These are phyloP conservation scores for Petaurus breviceps DNA, from an alignment of 2,113 vertebrate species.

Conservation along the genomic window DNA sequence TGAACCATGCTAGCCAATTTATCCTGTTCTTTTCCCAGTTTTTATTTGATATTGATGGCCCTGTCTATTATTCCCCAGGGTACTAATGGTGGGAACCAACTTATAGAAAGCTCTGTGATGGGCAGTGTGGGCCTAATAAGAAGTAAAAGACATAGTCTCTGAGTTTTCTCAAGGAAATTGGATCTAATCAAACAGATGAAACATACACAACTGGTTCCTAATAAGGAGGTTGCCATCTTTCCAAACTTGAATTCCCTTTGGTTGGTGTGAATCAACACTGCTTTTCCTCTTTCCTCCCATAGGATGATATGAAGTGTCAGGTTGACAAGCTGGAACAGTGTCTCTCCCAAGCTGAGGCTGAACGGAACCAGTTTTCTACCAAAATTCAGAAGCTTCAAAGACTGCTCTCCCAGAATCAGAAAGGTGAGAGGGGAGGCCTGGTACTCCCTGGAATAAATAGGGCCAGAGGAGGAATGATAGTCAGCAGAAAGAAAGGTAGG, in stretches of 20 bases:
- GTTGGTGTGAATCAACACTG: neutral
- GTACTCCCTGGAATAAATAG: neutral
- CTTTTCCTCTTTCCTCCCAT: constrained; percentile 20
- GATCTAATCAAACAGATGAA: neutral
- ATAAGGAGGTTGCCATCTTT: neutral
- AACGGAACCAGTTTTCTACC: constrained; percentile 66
- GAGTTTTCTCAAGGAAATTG: neutral
- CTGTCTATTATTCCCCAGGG: neutral
- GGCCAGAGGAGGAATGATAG: neutral
- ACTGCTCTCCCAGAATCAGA: constrained; percentile 70
- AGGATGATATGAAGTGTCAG: constrained; percentile 79
- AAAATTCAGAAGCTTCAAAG: constrained; percentile 74
- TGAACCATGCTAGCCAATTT: neutral
- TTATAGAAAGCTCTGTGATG: neutral
- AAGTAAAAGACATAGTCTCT: neutral
- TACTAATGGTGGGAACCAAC: neutral
- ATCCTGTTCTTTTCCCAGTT: neutral
- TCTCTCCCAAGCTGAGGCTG: constrained; percentile 64
- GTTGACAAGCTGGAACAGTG: constrained; percentile 72
- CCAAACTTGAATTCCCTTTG: neutral
- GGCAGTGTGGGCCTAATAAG: neutral
- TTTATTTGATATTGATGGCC: neutral
- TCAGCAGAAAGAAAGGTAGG: neutral
- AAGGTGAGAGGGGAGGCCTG: constrained; percentile 68
- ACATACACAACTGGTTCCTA: neutral